These are phyloP conservation scores for Catalaphyllia jardinei DNA, from an alignment of 64 coral and sea anemone species.

Conservation along the genomic window DNA sequence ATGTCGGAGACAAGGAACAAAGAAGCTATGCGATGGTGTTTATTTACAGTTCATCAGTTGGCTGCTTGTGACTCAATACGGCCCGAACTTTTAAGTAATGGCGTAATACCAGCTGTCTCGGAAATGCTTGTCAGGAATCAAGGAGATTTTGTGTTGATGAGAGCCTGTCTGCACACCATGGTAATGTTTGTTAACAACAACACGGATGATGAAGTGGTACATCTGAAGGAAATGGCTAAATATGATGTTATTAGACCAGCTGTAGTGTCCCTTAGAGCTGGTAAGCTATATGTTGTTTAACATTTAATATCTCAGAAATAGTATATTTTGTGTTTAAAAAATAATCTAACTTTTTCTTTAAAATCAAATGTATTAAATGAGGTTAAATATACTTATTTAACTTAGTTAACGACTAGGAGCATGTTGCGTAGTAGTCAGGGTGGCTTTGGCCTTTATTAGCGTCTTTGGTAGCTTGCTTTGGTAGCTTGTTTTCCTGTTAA, in stretches of 20 bases:
- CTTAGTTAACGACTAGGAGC: no score
- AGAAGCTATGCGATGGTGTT: conserved; percentile 83
- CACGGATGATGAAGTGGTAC: conserved; percentile 68
- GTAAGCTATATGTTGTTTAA: not conserved
- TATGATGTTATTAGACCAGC: conserved; percentile 73
- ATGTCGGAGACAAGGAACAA: conserved; percentile 77
- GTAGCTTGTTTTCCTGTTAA: no score
- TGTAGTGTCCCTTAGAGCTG: conserved; percentile 83
- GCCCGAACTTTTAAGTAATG: conserved; percentile 45
- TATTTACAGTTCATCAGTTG: conserved; percentile 77
- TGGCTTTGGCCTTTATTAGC: no score
- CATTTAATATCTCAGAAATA: not conserved
- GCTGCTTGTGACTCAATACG: conserved; percentile 71
- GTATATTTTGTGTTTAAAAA: no score
- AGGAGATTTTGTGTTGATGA: conserved; percentile 87
- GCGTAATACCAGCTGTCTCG: conserved; percentile 65
- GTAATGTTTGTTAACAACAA: conserved; percentile 90
- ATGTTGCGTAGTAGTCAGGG: no score
- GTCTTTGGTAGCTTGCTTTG: no score
- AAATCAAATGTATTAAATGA: no score
- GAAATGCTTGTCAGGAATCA: conserved; percentile 73
- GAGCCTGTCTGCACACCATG: conserved; percentile 85
- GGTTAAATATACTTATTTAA: no score
- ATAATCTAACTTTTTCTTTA: no score
- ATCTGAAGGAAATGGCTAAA: conserved; percentile 81